These are phyloP conservation scores for Jaculus jaculus DNA, from an alignment of 2,113 vertebrate genomes.

Conservation along the genomic window DNA sequence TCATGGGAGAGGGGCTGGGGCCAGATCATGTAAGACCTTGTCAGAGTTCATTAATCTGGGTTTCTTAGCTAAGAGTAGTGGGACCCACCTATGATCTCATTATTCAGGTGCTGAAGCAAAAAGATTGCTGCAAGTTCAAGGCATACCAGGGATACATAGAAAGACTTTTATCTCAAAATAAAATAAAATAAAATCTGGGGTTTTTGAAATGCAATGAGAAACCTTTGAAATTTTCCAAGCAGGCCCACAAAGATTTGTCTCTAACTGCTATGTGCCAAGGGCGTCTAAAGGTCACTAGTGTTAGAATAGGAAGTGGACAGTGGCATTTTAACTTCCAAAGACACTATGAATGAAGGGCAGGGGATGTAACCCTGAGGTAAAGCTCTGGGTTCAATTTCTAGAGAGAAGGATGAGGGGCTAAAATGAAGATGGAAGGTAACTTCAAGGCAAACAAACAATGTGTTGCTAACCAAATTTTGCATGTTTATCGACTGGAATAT, in stretches of 20 bases:
- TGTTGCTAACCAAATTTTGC: background rate
- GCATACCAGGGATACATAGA: no score
- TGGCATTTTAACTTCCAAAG: background rate
- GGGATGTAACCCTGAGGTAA: background rate
- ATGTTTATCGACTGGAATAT: background rate
- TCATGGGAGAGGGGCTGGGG: background rate
- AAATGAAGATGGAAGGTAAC: background rate
- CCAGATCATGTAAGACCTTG: background rate
- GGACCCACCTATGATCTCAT: no score
- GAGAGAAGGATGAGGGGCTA: background rate
- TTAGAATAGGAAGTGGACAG: background rate
- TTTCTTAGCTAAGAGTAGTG: background rate
- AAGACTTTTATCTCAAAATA: background rate
- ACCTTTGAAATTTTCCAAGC: constrained; percentile 1
- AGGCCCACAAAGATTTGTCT: background rate
- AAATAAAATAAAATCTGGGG: background rate
- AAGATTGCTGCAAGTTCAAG: no score
- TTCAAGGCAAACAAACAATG: background rate
- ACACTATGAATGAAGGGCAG: background rate
- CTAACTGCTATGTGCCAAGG: background rate
- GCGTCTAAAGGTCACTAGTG: background rate
- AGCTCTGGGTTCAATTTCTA: no score
- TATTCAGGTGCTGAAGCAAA: no score
- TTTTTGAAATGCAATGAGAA: background rate
- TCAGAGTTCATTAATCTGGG: background rate